These are phyloP conservation scores for Pteria penguin DNA, from an alignment of 2,888 invertebrate species.

Conservation along the genomic window DNA sequence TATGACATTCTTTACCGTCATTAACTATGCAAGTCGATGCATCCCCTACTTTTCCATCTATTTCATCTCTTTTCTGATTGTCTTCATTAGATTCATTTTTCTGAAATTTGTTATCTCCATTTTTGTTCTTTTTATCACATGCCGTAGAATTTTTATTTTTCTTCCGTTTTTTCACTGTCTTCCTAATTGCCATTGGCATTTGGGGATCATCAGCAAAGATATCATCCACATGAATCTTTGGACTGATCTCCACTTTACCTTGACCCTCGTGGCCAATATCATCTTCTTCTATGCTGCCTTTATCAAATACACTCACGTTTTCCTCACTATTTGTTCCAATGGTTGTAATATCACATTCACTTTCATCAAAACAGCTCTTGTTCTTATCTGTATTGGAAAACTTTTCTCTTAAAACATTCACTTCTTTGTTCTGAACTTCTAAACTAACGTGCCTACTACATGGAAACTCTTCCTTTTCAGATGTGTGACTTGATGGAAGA, in stretches of 20 bases:
- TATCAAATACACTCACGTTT: background rate
- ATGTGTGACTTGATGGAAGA: background rate
- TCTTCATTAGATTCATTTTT: no score
- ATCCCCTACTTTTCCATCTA: no score
- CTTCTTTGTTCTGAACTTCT: background rate
- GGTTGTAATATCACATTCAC: background rate
- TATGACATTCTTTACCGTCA: no score
- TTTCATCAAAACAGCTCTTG: background rate
- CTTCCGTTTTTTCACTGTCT: background rate
- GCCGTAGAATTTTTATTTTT: background rate
- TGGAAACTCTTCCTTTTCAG: background rate
- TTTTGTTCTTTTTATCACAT: background rate
- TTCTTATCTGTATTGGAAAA: no score
- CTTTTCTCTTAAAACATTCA: background rate
- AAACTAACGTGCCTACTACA: no score
- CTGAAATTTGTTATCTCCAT: no score
- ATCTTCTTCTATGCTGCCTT: background rate
- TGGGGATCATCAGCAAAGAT: conserved; percentile 17
- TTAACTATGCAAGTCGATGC: no score
- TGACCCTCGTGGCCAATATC: background rate
- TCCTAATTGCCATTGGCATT: background rate
- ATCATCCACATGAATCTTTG: conserved; percentile 11
- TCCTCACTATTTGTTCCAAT: background rate
- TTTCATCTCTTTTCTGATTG: no score
- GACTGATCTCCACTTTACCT: background rate